Conservation (phyloP, 2,113 vertebrate genomes). For the Barnardius zonarius region DNA sequence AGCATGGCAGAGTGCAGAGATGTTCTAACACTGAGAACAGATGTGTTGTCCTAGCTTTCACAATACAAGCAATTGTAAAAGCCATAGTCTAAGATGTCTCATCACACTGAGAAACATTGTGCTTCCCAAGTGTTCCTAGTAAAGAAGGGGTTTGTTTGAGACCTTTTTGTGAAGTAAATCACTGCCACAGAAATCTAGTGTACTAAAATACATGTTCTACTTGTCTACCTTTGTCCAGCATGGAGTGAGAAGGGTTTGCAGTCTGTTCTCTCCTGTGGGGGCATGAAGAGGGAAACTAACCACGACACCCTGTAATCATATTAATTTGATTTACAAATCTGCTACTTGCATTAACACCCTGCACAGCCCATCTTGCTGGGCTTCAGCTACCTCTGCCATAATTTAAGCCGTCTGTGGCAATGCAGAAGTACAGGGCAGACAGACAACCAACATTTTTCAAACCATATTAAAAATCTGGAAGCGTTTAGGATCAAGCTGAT, state of each 20-base stretch:
- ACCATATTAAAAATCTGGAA: background rate
- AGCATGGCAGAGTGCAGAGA: background rate
- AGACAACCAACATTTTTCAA: background rate
- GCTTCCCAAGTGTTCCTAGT: background rate
- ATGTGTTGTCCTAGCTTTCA: rapidly evolving
- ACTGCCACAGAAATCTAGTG: background rate
- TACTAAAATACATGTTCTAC: background rate
- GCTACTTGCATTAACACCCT: background rate
- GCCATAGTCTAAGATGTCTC: background rate
- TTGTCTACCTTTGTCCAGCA: background rate
- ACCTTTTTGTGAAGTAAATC: background rate
- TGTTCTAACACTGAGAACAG: rapidly evolving
- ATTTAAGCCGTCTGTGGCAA: background rate
- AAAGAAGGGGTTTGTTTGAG: background rate
- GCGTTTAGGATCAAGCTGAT: background rate
- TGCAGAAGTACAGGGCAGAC: background rate
- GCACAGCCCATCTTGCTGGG: background rate
- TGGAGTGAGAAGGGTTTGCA: background rate
- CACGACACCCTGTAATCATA: background rate
- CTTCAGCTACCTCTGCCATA: background rate
- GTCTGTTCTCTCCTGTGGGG: background rate
- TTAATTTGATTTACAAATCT: background rate
- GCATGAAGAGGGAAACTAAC: background rate
- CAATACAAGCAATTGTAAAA: background rate
- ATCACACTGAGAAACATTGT: background rate